Evolutionary conservation across 2,113 vertebrate species (phyloP).

Genomic region (Euleptes europaea): DNA sequence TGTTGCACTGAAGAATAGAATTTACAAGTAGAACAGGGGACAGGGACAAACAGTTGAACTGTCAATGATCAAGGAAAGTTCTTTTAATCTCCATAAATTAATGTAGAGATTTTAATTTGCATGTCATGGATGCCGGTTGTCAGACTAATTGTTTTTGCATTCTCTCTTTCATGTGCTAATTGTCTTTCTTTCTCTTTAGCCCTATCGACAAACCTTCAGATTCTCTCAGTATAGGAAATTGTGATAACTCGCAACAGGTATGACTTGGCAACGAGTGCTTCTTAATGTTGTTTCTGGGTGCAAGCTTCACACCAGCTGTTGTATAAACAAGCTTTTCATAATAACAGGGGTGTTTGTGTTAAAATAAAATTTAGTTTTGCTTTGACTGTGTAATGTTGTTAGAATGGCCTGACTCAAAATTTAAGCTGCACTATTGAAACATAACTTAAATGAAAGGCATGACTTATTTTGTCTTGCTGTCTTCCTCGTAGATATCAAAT

Average conservation of each 20-base stretch:
- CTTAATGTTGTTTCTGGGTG: background rate
- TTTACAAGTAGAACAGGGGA: constrained; percentile 26
- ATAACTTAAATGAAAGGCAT: background rate
- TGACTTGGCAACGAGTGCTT: constrained; percentile 39
- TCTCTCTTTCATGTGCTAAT: constrained; percentile 37
- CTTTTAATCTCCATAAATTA: background rate
- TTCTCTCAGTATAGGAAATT: constrained; percentile 92
- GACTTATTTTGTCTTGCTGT: constrained; percentile 29
- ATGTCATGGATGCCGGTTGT: constrained; percentile 28
- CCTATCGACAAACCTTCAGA: constrained; percentile 96
- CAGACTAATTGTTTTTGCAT: fast-evolving
- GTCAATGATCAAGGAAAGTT: background rate
- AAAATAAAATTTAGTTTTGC: background rate
- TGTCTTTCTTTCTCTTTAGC: constrained; percentile 76
- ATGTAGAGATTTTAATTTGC: constrained; percentile 20
- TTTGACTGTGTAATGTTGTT: constrained; percentile 10
- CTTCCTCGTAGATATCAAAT: constrained; percentile 81
- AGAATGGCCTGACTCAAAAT: background rate
- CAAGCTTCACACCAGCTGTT: background rate
- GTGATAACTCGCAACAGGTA: constrained; percentile 95
- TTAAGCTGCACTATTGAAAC: background rate
- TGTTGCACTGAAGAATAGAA: constrained; percentile 21
- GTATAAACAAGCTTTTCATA: background rate
- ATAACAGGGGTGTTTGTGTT: background rate
- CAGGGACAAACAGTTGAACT: background rate